Conservation (phyloP, 2,888 invertebrate genomes). For the Malacosoma neustria region DNA sequence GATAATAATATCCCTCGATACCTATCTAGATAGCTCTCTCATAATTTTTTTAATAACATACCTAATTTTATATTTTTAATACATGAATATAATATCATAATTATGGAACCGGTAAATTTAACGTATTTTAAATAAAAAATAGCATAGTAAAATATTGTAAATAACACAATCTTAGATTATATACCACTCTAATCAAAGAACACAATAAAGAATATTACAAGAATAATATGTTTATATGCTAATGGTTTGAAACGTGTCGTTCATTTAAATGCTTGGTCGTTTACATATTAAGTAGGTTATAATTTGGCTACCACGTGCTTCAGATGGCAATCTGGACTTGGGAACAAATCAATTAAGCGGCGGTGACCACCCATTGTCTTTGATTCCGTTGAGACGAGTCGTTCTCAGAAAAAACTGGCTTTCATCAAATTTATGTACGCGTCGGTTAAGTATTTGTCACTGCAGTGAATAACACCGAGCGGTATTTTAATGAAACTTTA, state of each 20-base stretch:
- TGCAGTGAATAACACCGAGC: conserved; percentile 22
- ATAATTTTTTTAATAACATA: too few species aligned
- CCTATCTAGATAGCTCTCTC: too few species aligned
- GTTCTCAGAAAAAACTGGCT: conserved; percentile 35
- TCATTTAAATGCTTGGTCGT: conserved; percentile 1
- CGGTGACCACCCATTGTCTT: conserved; percentile 51
- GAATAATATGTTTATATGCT: not conserved
- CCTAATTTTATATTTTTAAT: too few species aligned
- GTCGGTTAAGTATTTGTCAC: conserved; percentile 46
- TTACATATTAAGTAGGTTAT: conserved; percentile 3
- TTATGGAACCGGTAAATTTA: too few species aligned
- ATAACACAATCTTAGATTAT: too few species aligned
- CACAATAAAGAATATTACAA: too few species aligned
- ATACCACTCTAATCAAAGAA: too few species aligned
- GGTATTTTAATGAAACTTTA: conserved; percentile 62
- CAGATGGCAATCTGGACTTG: not conserved
- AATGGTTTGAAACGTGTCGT: not conserved
- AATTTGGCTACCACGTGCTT: not conserved
- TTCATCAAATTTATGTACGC: conserved; percentile 47
- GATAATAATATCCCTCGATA: too few species aligned
- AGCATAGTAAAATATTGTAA: too few species aligned
- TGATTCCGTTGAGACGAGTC: conserved; percentile 33
- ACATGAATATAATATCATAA: too few species aligned
- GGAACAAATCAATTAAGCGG: conserved; percentile 44
- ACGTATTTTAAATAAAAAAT: too few species aligned